Evolutionary conservation across 2,888 invertebrate genomes (phyloP).

Genomic region (Andrena bicolor): DNA sequence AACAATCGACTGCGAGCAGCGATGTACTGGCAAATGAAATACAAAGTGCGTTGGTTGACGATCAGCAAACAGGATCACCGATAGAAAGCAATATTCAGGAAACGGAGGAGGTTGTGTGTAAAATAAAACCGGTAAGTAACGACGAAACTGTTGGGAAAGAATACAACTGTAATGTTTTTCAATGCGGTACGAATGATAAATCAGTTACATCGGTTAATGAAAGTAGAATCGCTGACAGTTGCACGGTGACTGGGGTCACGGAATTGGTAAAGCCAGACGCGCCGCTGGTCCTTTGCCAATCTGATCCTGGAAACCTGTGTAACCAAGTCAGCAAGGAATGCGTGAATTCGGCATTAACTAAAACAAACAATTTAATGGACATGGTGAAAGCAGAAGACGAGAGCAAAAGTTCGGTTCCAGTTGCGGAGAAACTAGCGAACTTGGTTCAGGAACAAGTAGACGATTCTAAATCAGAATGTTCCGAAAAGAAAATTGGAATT

Average conservation of each 20-base stretch:
- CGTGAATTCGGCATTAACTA: conserved; percentile 12
- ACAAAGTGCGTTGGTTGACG: neutral
- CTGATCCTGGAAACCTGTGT: conserved; percentile 9
- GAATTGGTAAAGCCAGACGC: conserved; percentile 4
- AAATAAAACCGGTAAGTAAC: conserved; percentile 7
- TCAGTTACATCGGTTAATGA: conserved; percentile 14
- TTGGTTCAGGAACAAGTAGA: conserved; percentile 5
- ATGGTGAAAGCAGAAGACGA: conserved; percentile 6
- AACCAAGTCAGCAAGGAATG: conserved; percentile 45
- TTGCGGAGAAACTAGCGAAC: conserved; percentile 29
- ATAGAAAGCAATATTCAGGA: conserved; percentile 32
- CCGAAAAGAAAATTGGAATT: conserved; percentile 24
- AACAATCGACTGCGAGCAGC: neutral
- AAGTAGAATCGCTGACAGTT: conserved; percentile 11
- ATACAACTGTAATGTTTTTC: conserved; percentile 14
- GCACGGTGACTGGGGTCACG: conserved; percentile 13
- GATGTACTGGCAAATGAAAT: conserved; percentile 23
- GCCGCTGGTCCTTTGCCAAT: conserved; percentile 17
- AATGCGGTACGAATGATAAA: conserved; percentile 35
- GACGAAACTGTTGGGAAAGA: conserved; percentile 32
- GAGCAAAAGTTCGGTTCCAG: conserved; percentile 8
- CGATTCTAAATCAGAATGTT: conserved; percentile 19
- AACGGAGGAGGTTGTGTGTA: conserved; percentile 10
- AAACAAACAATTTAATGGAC: conserved; percentile 50
- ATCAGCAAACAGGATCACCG: conserved; percentile 20